Base-by-base conservation (phyloP, 2,888 invertebrate species). In the Callyntrura guangdongensis region DNA sequence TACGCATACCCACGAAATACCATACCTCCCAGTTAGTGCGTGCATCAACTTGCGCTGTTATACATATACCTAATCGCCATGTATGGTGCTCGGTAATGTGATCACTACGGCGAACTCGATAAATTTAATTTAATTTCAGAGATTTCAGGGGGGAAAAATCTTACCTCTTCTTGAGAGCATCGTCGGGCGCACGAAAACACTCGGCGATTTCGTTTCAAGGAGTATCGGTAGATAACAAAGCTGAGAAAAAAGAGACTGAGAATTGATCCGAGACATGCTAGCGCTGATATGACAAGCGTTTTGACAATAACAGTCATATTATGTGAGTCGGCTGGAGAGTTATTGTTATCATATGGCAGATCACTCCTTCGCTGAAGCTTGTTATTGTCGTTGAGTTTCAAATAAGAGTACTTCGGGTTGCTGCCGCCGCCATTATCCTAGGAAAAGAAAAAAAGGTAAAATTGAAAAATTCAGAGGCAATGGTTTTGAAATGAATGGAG, bases 271-370 rank as follows among this genome's bases (percentile, higher is more conserved):
- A 93, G 93, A 92, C 94, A 94, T 49, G 92, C 91, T 47, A 90
- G 90, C 36, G 94, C 93, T 64, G 93, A 93, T 86, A 94, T 93
- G 64, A 93, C 84, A 47, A 94, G 88, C 47, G 94, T 94, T 90
- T 94, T 94, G 61, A 93, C 85, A 90, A 94, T 94, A 87, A 94
- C 90, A 77, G 91, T 83, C 83, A 93, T 90, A 88, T 88, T 64
- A 25, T 79, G 25, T 3, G 90, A 67, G 69, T 56, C 61, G 11
- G 86, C 27, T n/a, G 86, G 45, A 36, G 83, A 72, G 11, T 47
- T 61, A 82, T 93, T 61, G 84, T 81, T 45, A 86, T 90, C 89
- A 49, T 84, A 82, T 72, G 86, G 74, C 64, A 89, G 69, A 88
- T 88, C 84, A 36, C 69, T 59, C 20, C 81, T 36, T 22, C 86